Evolutionary conservation across 2,797 vertebrate genomes (phyloP).

Genomic region (Centropyge bicolor): DNA sequence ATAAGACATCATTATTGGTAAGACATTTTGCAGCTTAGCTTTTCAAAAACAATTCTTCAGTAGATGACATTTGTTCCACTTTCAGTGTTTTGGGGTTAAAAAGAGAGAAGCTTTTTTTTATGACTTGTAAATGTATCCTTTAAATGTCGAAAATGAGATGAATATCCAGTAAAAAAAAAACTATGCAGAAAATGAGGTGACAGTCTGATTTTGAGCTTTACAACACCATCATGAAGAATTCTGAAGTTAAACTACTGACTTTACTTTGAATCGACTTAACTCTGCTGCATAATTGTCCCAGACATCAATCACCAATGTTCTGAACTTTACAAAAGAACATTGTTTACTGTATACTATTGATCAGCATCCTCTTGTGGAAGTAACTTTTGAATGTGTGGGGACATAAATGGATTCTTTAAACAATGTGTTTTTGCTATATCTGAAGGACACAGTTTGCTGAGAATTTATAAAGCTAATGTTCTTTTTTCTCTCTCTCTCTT

Average conservation of each 20-base stretch:
- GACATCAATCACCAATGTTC: neutral
- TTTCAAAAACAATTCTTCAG: neutral
- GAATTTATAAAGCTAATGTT: conserved; percentile 27
- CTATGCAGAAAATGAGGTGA: too few species aligned
- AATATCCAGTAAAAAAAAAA: neutral
- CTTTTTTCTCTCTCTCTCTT: conserved; percentile 23
- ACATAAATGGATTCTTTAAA: neutral
- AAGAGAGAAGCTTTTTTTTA: neutral
- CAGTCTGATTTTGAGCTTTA: neutral
- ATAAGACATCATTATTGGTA: neutral
- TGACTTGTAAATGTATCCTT: neutral
- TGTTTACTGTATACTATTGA: neutral
- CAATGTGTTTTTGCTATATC: neutral
- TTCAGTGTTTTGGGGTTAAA: neutral
- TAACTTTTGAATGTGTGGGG: neutral
- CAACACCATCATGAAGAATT: neutral
- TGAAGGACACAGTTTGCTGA: neutral
- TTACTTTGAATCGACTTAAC: neutral
- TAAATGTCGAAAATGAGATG: neutral
- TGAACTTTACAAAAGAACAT: neutral
- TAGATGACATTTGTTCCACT: neutral
- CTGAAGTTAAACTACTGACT: neutral
- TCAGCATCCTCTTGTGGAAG: neutral
- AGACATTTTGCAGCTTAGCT: neutral
- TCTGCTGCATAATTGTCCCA: neutral